phyloP scores from a whole-genome alignment of 2,113 vertebrate genomes.

The Mus musculus region GRCm39 chr13:72741501-72742000 shows the following conservation, averaged over 20 bases:
- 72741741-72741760: slow-evolving; percentile 88
- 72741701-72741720: slow-evolving; percentile 91
- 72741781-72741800: slow-evolving; percentile 89
- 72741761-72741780: slow-evolving; percentile 90
- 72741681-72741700: slow-evolving; percentile 85
- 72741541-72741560: slow-evolving; percentile 77
- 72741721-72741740: slow-evolving; percentile 90
- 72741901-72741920: slow-evolving; percentile 70
- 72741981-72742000: slow-evolving; percentile 73
- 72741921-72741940: slow-evolving; percentile 54
- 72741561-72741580: slow-evolving; percentile 87
- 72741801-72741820: slow-evolving; percentile 85
- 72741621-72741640: slow-evolving; percentile 74
- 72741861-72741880: slow-evolving; percentile 87
- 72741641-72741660: slow-evolving; percentile 80
- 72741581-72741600: slow-evolving; percentile 67
- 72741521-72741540: slow-evolving; percentile 80
- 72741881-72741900: slow-evolving; percentile 86
- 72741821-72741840: slow-evolving; percentile 89
- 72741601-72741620: slow-evolving; percentile 36
- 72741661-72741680: slow-evolving; percentile 90
- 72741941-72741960: slow-evolving; percentile 86
- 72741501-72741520: slow-evolving; percentile 69
- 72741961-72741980: slow-evolving; percentile 78
- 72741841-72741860: slow-evolving; percentile 87